A percentile compares a stretch with the other conserved stretches of the same genome.
Evolutionary conservation across 2,888 invertebrate species (phyloP).

Genomic region (Allygus modestus): DNA sequence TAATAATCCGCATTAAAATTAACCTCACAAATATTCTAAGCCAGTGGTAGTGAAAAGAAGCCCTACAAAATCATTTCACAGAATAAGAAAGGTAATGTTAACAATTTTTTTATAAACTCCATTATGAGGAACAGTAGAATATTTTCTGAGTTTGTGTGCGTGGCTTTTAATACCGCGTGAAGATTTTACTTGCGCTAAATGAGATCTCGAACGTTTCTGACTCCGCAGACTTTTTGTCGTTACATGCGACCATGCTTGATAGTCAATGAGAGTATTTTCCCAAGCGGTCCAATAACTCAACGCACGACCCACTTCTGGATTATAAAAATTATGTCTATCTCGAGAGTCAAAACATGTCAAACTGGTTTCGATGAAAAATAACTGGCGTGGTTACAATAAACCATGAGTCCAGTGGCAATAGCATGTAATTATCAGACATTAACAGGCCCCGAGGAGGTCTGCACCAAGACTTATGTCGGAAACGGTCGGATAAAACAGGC

Average conservation of each 20-base stretch:
- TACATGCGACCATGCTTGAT: background rate
- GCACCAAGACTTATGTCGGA: slow-evolving; percentile 3
- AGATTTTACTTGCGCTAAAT: too few relatives aligned
- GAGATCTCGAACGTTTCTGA: too few relatives aligned
- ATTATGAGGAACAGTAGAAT: too few relatives aligned
- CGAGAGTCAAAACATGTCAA: slow-evolving; percentile 37
- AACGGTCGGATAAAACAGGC: background rate
- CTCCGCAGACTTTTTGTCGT: background rate
- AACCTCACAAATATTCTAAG: too few relatives aligned
- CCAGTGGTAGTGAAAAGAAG: too few relatives aligned
- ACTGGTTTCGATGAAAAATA: slow-evolving; percentile 41
- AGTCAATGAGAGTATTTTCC: background rate
- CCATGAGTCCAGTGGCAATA: slow-evolving; percentile 38
- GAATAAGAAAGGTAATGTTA: too few relatives aligned
- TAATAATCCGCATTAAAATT: too few relatives aligned
- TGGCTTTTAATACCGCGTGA: too few relatives aligned
- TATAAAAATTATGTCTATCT: slow-evolving; percentile 25
- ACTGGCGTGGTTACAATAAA: slow-evolving; percentile 37
- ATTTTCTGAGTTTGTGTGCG: too few relatives aligned
- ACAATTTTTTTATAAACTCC: too few relatives aligned
- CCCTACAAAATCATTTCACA: too few relatives aligned
- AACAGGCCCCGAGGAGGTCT: background rate
- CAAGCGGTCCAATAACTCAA: slow-evolving; percentile 33
- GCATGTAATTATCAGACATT: slow-evolving; percentile 39
- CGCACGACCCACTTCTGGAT: slow-evolving; percentile 13